Base-by-base conservation (phyloP, 2,113 vertebrate genomes). In the Reinhardtius hippoglossoides region DNA sequence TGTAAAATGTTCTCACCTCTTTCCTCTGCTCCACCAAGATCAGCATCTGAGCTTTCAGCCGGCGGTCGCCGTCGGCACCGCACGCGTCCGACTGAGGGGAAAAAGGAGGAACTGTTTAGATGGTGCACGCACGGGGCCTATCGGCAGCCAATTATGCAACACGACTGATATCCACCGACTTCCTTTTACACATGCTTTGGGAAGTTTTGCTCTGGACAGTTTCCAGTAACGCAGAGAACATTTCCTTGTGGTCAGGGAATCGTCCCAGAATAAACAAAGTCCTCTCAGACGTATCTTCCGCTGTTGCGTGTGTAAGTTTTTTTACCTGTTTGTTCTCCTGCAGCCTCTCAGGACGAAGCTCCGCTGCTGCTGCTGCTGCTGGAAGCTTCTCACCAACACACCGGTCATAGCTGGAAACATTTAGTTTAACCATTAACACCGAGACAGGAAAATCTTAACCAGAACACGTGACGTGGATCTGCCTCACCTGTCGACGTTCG, bases 161-260 rank as follows among this genome's bases (percentile, higher is more conserved):
- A 7, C 0, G 9, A 61, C 26, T 24, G 40, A 5, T 20, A 55
- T 81, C 24, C 63, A 26, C 70, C 13, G 4, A 57, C 90, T 91
- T 88, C 91, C 85, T 75, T 87, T 90, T 88, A 78, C 85, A 84
- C 67, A 81, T 2, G 24, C 59, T 71, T 83, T 14, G 82, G 89
- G 87, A 92, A 85, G 75, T 91, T 92, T 77, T 86, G 50, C 5
- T 9, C 2, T 16, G 4, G 5, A 24, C 14, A 15, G 56, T 75
- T 89, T 85, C 86, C 85, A 83, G 90, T 84, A 87, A 88, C 37
- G 37, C 20, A 55, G 18, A 18, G 1, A 63, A 62, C 14, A 58
- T 63, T 48, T 48, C 46, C 46, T 48, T 7, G 46, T 7, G 15
- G 46, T 50, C 46, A 50, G 46, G 46, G 46, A 50, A 50, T 50